Conservation (phyloP, 2,888 invertebrate genomes). For the Tenthredo notha region DNA sequence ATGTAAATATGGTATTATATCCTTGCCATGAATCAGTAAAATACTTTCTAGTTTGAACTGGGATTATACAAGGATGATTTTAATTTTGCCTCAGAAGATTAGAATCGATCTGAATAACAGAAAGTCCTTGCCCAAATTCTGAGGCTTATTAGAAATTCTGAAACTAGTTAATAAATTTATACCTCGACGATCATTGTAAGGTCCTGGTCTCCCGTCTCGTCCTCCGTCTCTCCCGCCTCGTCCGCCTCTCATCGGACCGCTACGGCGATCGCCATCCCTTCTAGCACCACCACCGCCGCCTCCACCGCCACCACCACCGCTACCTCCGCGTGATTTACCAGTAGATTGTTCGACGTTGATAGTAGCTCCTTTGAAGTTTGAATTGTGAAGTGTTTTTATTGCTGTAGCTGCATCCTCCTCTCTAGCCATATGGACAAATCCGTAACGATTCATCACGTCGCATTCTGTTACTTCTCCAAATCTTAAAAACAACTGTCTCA, state of each 20-base stretch:
- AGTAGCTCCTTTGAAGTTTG: constrained; percentile 90
- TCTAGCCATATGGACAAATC: constrained; percentile 95
- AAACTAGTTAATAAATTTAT: background rate
- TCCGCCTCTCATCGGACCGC: constrained; percentile 80
- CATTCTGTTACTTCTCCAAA: constrained; percentile 95
- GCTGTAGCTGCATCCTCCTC: constrained; percentile 91
- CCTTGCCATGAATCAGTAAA: constrained; percentile 48
- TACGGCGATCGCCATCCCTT: constrained; percentile 80
- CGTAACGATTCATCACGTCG: constrained; percentile 96
- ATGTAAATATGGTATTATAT: constrained; percentile 12
- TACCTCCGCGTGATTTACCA: constrained; percentile 85
- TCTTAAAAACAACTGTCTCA: constrained; percentile 90
- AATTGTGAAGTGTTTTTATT: constrained; percentile 89
- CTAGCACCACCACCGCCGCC: constrained; percentile 78
- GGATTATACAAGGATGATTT: constrained; percentile 44
- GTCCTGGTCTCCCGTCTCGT: constrained; percentile 78
- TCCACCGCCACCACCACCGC: constrained; percentile 80
- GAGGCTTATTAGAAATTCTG: constrained; percentile 3
- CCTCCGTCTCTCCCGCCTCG: constrained; percentile 78
- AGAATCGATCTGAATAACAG: constrained; percentile 39
- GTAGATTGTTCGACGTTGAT: constrained; percentile 92
- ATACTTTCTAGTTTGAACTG: constrained; percentile 14
- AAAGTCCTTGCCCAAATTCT: constrained; percentile 48
- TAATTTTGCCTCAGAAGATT: constrained; percentile 48
- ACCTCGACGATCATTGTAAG: constrained; percentile 77